A percentile compares a stretch with the other conserved stretches of the same genome.
Evolutionary conservation across 2,113 vertebrate species (phyloP).

Genomic region (Ailurus styani): DNA sequence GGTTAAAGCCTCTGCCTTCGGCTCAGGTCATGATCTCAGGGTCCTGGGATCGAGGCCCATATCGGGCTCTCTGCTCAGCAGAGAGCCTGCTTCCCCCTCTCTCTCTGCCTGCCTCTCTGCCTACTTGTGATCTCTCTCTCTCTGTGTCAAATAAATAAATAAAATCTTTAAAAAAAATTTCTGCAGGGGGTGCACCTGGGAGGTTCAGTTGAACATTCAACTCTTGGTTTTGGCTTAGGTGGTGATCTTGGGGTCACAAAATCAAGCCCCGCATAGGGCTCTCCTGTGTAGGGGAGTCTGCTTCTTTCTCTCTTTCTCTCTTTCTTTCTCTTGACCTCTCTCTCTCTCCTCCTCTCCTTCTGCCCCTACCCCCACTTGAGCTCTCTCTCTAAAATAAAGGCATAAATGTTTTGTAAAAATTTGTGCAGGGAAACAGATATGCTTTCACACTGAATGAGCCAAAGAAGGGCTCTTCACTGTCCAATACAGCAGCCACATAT

Average conservation of each 20-base stretch:
- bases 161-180: too few species aligned
- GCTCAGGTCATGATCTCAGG: not conserved
- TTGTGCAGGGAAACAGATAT: not conserved
- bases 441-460: not conserved
- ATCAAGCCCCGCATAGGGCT: not conserved
- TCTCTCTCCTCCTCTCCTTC: not conserved
- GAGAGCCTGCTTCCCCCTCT: too few species aligned
- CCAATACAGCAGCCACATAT: too few species aligned
- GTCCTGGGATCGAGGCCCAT: not conserved
- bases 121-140: too few species aligned
- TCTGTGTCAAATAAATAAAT: too few species aligned
- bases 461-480: too few species aligned
- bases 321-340: not conserved
- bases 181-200: too few species aligned
- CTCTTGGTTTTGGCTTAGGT: too few species aligned
- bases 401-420: not conserved
- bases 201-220: too few species aligned
- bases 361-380: not conserved
- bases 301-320: not conserved
- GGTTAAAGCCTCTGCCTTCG: not conserved
- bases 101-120: too few species aligned
- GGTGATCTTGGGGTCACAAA: too few species aligned
- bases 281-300: not conserved
- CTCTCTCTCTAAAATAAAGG: not conserved
- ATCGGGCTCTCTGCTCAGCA: too few species aligned